Evolutionary conservation across 2,888 invertebrate species (phyloP).

Genomic region (Atrina japonica): DNA sequence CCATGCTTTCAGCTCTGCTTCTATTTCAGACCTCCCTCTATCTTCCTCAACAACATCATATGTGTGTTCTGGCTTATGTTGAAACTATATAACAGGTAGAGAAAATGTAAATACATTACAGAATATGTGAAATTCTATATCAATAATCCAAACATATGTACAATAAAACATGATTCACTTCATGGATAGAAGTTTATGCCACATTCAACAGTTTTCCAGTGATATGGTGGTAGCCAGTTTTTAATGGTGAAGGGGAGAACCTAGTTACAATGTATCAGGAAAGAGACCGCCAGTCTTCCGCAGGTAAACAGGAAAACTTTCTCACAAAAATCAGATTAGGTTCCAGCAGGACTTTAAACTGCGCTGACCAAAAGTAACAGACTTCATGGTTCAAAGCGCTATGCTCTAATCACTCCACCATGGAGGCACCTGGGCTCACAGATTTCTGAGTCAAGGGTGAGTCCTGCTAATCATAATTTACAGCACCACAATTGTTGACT

Average conservation of each 20-base stretch:
- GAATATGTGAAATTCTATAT: conserved; percentile 1
- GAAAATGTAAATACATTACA: not conserved
- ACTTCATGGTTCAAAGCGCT: too few species aligned
- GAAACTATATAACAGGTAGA: conserved; percentile 44
- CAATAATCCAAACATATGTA: not conserved
- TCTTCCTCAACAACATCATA: conserved; percentile 61
- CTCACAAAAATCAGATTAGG: too few species aligned
- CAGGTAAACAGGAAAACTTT: too few species aligned
- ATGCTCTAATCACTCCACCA: too few species aligned
- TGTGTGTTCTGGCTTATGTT: conserved; percentile 61
- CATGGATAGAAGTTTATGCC: not conserved
- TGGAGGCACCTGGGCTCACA: too few species aligned
- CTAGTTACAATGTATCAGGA: too few species aligned
- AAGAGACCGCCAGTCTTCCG: too few species aligned
- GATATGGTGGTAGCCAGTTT: too few species aligned
- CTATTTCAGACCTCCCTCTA: conserved; percentile 62
- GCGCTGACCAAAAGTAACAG: too few species aligned
- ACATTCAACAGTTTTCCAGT: not conserved
- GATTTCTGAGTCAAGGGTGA: too few species aligned
- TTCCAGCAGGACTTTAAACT: too few species aligned
- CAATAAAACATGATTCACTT: not conserved
- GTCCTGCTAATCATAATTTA: conserved; percentile 52
- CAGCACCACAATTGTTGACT: conserved; percentile 13
- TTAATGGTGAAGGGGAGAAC: too few species aligned
- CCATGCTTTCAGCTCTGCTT: conserved; percentile 76